Evolutionary conservation across 1,140 invertebrate species (phyloP).

Genomic region (Battus philenor): DNA sequence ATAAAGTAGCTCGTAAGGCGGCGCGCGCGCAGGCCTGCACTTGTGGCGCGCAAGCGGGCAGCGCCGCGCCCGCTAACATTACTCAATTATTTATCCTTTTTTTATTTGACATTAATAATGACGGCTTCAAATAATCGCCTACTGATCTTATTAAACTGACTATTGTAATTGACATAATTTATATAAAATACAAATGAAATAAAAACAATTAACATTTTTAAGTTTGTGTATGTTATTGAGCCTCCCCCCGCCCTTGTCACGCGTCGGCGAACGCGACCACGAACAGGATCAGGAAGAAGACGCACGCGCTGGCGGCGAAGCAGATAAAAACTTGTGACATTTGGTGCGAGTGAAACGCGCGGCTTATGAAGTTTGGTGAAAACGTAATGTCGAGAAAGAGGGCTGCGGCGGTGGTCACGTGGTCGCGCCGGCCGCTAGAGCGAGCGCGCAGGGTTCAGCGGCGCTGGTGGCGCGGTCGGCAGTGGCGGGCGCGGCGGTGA

Average conservation of each 20-base stretch:
- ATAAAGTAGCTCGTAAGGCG: constrained; percentile 56
- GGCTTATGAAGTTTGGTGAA: background rate
- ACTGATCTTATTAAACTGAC: constrained; percentile 51
- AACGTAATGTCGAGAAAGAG: background rate
- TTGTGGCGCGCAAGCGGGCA: constrained; percentile 62
- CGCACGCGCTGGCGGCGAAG: constrained; percentile 17
- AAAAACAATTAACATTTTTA: constrained; percentile 58
- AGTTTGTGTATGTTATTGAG: constrained; percentile 10
- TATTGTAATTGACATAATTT: constrained; percentile 45
- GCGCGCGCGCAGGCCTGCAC: constrained; percentile 50
- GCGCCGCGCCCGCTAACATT: constrained; percentile 38
- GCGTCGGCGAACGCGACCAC: too few relatives aligned
- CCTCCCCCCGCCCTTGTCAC: too few relatives aligned
- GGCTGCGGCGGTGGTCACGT: too few relatives aligned
- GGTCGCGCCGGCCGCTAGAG: constrained; percentile 30
- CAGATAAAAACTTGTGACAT: constrained; percentile 34
- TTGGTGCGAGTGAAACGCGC: too few relatives aligned
- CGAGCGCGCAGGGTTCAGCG: constrained; percentile 50
- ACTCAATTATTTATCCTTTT: constrained; percentile 4
- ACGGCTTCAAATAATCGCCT: constrained; percentile 53
- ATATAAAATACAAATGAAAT: constrained; percentile 58
- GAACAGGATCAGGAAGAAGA: constrained; percentile 15
- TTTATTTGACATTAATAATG: constrained; percentile 42
- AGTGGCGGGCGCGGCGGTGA: background rate
- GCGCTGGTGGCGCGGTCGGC: constrained; percentile 48